Percentiles rank a stretch among this genome's conserved stretches.
These are phyloP conservation scores for Chrysotoxum bicinctum DNA, from an alignment of 2,888 invertebrate species.

Conservation along the genomic window DNA sequence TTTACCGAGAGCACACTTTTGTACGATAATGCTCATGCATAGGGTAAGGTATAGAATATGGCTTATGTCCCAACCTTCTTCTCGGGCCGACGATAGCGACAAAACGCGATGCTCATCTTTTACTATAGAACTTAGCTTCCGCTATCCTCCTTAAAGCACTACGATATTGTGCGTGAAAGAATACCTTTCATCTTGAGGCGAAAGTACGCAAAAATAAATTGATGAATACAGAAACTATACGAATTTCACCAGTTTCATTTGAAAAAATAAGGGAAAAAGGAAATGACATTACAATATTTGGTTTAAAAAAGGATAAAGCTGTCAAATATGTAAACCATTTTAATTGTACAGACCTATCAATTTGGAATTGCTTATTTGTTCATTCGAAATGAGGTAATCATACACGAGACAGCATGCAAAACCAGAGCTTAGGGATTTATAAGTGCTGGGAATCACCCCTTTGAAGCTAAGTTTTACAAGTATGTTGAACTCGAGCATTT, in stretches of 20 bases:
- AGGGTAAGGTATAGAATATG: not conserved
- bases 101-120: not conserved
- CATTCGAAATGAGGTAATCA: too few species aligned
- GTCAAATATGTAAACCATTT: too few species aligned
- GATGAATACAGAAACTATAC: not conserved
- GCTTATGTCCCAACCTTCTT: not conserved
- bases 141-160: not conserved
- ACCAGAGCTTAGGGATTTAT: too few species aligned
- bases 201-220: not conserved
- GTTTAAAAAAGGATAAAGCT: too few species aligned
- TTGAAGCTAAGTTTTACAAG: too few species aligned
- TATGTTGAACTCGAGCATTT: too few species aligned
- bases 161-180: not conserved
- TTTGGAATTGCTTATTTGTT: too few species aligned
- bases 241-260: not conserved
- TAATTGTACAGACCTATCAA: too few species aligned
- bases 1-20: constrained; percentile 8
- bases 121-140: not conserved
- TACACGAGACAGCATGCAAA: too few species aligned
- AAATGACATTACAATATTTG: too few species aligned
- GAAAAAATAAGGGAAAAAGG: not conserved
- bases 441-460: too few species aligned
- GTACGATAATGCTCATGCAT: not conserved
- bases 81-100: not conserved
- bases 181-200: not conserved